These are phyloP conservation scores for Larimichthys polyactis DNA, from an alignment of 2,113 vertebrate genomes.

Conservation along the genomic window DNA sequence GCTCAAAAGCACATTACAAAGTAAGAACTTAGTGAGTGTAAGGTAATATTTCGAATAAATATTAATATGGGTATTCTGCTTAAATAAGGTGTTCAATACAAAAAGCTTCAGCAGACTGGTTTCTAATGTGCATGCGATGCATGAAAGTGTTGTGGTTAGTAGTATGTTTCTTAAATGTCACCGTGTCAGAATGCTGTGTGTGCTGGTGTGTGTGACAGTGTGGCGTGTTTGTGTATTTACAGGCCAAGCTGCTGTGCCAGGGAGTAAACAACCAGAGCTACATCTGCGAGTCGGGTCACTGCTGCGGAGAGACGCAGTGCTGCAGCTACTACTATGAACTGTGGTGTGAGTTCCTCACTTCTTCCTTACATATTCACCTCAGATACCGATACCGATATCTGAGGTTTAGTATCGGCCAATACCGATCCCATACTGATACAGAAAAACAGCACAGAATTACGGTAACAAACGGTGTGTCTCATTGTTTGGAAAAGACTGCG, in stretches of 20 bases:
- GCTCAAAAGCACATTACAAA: neutral
- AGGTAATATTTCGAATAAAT: neutral
- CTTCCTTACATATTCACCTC: neutral
- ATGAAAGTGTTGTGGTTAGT: neutral
- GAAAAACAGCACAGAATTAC: too few relatives aligned
- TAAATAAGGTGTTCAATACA: neutral
- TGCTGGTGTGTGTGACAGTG: neutral
- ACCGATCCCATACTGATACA: too few relatives aligned
- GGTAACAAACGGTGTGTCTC: too few relatives aligned
- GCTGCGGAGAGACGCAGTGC: conserved; percentile 95
- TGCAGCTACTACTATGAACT: conserved; percentile 97
- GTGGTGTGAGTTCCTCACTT: conserved; percentile 91
- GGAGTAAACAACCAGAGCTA: conserved; percentile 95
- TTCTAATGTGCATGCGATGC: neutral
- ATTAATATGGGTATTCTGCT: neutral
- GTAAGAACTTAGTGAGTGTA: neutral
- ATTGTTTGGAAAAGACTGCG: too few relatives aligned
- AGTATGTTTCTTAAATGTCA: neutral
- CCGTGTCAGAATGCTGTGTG: neutral
- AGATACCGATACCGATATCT: too few relatives aligned
- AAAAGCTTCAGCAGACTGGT: neutral
- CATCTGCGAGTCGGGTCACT: conserved; percentile 93
- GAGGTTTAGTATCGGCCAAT: too few relatives aligned
- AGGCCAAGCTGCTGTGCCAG: conserved; percentile 90
- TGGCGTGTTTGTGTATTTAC: conserved; percentile 54